phyloP scores from a whole-genome alignment of 2,888 invertebrate species.

The Spodoptera picta region DNA sequence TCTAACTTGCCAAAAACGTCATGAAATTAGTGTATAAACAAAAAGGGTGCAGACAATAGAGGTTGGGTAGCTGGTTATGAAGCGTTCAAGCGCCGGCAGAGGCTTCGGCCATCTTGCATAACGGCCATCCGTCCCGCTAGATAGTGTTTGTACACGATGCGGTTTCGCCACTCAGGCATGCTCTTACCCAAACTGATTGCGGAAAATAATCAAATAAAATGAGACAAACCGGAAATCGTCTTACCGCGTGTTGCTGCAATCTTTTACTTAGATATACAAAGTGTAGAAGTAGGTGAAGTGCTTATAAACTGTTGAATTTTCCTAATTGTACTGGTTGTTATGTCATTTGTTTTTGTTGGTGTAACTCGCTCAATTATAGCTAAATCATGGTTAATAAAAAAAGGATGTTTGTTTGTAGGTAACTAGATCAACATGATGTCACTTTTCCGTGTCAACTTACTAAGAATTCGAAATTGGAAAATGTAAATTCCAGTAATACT shows the following conservation, averaged over 20 bases:
- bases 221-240: conserved; percentile 65
- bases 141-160: conserved; percentile 67
- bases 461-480: no score
- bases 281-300: not conserved
- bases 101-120: conserved; percentile 69
- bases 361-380: conserved; percentile 11
- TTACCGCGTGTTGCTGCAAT: conserved; percentile 50
- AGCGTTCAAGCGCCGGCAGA: conserved; percentile 1
- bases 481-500: no score
- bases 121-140: conserved; percentile 45
- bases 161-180: conserved; percentile 73
- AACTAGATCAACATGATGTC: not conserved
- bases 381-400: not conserved
- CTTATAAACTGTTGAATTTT: not conserved
- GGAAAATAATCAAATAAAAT: conserved; percentile 73
- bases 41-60: conserved; percentile 25
- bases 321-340: conserved; percentile 8
- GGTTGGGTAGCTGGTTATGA: conserved; percentile 1
- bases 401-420: conserved; percentile 22
- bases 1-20: conserved; percentile 29
- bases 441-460: not conserved
- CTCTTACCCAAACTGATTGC: conserved; percentile 78
- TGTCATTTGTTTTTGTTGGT: conserved; percentile 17
- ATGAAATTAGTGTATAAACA: conserved; percentile 10
- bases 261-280: conserved; percentile 13